Base-by-base conservation (phyloP, 2,113 vertebrate genomes). In the Crotalus viridis region DNA sequence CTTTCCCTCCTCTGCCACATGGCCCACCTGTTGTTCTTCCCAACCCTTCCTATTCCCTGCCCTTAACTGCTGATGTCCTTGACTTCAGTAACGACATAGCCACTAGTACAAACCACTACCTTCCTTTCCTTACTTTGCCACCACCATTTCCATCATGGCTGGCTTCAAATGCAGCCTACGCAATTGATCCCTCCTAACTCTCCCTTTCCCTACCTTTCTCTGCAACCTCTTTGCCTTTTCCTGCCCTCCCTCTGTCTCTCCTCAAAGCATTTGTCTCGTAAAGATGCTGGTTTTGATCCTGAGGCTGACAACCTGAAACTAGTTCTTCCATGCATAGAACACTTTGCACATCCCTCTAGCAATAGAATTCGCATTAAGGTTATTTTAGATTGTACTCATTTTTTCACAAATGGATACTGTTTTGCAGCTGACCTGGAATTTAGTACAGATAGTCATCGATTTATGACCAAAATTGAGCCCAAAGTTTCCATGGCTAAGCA, bases 281-380 rank as follows among this genome's bases (percentile, higher is more conserved):
- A 81, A 81, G 19, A 81, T 81, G 69, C 33, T 81, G 3, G 69
- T 81, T 39, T 81, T 19, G 15, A 33, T 81, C 69, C 15, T 39
- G 69, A 39, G n/a, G 69, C 33, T 39, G n/a, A 81, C 17, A 5
- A 39, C 33, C 33, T 43, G 33, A 81, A 81, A 10, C 33, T 21
- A 81, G 33, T 43, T 33, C 74, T 81, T 21, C 74, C 33, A 81
- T 81, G 33, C 74, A 43, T 10, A 81, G 6, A 81, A 43, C 33
- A 81, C 6, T 81, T 81, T 81, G 74, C 33, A 81, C 17, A 81
- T 43, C 74, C 74, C 17, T 21, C 8, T 19, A 81, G 74, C 33
- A 81, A 21, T 21, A 21, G 33, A 81, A 61, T 94, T 95, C 91
- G 87, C 94, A 93, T 96, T 92, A 88, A 93, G 93, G 89, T 22